These are phyloP conservation scores for Portunus trituberculatus DNA, from an alignment of 1,140 invertebrate genomes.

Conservation along the genomic window DNA sequence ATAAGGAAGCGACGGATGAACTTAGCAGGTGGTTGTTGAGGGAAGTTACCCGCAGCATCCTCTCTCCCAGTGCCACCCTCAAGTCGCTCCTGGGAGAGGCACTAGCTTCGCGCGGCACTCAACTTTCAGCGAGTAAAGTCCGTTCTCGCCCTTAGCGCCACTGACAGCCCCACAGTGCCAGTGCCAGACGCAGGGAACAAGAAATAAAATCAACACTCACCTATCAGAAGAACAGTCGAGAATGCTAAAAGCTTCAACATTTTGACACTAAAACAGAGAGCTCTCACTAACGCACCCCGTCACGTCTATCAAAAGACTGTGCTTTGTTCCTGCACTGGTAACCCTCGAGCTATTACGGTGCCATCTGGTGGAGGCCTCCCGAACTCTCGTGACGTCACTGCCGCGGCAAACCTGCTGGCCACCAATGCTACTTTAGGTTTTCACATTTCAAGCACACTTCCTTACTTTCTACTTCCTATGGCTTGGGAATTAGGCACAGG, in stretches of 20 bases:
- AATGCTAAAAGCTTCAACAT: slow-evolving; percentile 71
- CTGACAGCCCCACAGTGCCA: not conserved
- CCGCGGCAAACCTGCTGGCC: not conserved
- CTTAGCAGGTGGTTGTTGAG: slow-evolving; percentile 34
- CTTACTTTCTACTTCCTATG: slow-evolving; percentile 24
- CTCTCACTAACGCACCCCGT: slow-evolving; percentile 72
- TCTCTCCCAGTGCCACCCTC: not conserved
- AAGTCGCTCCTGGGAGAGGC: not conserved
- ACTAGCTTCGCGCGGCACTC: slow-evolving; percentile 44
- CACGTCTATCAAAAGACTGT: slow-evolving; percentile 75
- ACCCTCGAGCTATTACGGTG: slow-evolving; percentile 66
- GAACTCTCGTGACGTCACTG: slow-evolving; percentile 48
- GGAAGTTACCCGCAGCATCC: slow-evolving; percentile 10
- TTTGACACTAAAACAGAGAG: slow-evolving; percentile 71
- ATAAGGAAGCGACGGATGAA: not conserved
- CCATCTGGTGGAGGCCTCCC: slow-evolving; percentile 58
- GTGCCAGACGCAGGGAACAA: not conserved
- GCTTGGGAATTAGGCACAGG: not conserved
- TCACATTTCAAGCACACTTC: slow-evolving; percentile 46
- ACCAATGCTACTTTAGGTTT: slow-evolving; percentile 59
- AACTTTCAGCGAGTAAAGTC: not conserved
- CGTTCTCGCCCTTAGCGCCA: not conserved
- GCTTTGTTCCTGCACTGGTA: slow-evolving; percentile 69
- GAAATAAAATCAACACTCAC: slow-evolving; percentile 61
- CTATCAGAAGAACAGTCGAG: slow-evolving; percentile 71